Evolutionary conservation across 1,140 invertebrate species (phyloP).

Genomic region (Grapholita molesta): DNA sequence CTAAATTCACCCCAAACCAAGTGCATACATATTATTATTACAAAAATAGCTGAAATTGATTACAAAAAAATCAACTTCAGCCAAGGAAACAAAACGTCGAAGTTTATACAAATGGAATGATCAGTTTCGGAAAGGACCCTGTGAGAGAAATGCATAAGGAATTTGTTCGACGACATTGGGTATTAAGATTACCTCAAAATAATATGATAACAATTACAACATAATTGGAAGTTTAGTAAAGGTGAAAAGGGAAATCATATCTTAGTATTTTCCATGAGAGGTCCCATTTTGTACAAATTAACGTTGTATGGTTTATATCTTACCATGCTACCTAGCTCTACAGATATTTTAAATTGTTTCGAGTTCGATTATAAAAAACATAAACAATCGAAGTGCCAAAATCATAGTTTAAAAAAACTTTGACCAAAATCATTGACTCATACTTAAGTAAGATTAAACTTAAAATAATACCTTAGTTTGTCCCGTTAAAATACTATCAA

Average conservation of each 20-base stretch:
- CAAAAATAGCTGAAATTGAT: slow-evolving; percentile 34
- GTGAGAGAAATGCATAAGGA: not conserved
- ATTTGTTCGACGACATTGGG: not conserved
- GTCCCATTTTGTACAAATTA: not conserved
- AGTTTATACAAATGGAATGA: slow-evolving; percentile 11
- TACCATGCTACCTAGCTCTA: not conserved
- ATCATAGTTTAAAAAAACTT: slow-evolving; percentile 27
- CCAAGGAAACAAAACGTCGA: not conserved
- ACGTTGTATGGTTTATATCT: not conserved
- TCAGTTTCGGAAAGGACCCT: not conserved
- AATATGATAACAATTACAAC: too few relatives aligned
- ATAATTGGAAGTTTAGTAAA: too few relatives aligned
- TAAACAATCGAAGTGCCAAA: not conserved
- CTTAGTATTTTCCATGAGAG: not conserved
- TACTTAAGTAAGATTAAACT: slow-evolving; percentile 23
- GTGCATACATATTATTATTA: slow-evolving; percentile 51
- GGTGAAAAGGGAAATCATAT: too few relatives aligned
- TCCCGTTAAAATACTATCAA: slow-evolving; percentile 20
- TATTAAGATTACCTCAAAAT: not conserved
- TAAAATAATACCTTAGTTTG: slow-evolving; percentile 23
- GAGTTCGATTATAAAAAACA: not conserved
- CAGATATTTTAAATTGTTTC: not conserved
- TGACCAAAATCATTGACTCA: slow-evolving; percentile 28
- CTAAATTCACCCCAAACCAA: slow-evolving; percentile 73
- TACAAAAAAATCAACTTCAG: not conserved